phyloP scores from a whole-genome alignment of 1,140 invertebrate genomes.

The Ceratina australensis region DNA sequence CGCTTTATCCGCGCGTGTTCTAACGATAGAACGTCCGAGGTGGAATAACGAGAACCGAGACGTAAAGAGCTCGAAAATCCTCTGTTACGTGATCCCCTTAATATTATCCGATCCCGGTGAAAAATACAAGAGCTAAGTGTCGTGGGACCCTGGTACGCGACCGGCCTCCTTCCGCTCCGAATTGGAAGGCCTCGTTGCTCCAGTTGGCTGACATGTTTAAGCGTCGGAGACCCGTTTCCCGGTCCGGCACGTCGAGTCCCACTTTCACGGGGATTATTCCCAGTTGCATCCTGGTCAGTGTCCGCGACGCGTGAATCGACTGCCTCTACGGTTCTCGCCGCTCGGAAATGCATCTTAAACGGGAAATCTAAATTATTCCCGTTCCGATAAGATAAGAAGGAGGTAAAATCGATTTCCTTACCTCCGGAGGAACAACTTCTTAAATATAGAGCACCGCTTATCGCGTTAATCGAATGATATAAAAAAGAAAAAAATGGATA shows the following conservation, averaged over 20 bases:
- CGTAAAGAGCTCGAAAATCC: neutral
- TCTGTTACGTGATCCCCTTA: constrained; percentile 9
- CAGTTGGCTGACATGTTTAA: constrained; percentile 12
- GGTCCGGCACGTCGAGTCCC: neutral
- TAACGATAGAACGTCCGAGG: neutral
- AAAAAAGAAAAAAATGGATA: too few relatives aligned
- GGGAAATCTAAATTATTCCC: neutral
- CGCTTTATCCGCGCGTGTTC: neutral
- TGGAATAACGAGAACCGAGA: constrained; percentile 16
- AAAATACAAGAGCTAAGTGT: constrained; percentile 9
- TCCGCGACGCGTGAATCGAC: neutral
- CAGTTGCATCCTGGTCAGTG: constrained; percentile 16
- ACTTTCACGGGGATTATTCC: constrained; percentile 27
- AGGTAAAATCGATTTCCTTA: neutral
- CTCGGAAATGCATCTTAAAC: neutral
- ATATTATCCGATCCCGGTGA: constrained; percentile 12
- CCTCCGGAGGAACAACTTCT: too few relatives aligned
- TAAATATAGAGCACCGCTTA: too few relatives aligned
- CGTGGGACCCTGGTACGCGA: neutral
- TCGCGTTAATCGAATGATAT: too few relatives aligned
- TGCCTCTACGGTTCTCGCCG: neutral
- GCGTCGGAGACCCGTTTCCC: neutral
- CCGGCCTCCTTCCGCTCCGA: neutral
- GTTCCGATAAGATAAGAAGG: too few relatives aligned
- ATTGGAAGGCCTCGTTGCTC: neutral